These are phyloP conservation scores for Gambusia yucatana DNA, from an alignment of 2,797 vertebrate species.

Conservation along the genomic window DNA sequence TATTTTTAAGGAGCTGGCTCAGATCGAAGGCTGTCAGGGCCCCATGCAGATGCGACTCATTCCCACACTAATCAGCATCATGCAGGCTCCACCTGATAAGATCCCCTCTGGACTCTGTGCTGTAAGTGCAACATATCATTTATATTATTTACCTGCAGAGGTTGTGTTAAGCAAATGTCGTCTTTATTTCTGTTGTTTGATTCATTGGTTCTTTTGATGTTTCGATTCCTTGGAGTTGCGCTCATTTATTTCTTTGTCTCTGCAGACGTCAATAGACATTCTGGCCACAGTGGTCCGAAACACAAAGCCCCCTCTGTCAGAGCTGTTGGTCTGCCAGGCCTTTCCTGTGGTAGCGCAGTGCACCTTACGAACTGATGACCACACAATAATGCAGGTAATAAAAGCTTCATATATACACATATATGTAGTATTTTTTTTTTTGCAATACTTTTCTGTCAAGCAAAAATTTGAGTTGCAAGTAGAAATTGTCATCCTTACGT, in stretches of 20 bases:
- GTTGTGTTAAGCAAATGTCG: not conserved
- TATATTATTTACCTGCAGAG: not conserved
- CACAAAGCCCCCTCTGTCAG: conserved; percentile 93
- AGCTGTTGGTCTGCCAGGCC: conserved; percentile 95
- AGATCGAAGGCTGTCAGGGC: conserved; percentile 95
- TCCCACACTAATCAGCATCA: conserved; percentile 97
- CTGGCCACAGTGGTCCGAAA: conserved; percentile 96
- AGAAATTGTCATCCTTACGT: too few relatives aligned
- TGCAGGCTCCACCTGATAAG: conserved; percentile 98
- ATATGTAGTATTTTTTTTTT: too few relatives aligned
- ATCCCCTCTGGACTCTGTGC: conserved; percentile 95
- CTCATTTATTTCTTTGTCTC: not conserved
- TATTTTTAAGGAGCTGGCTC: conserved; percentile 97
- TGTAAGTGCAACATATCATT: conserved; percentile 78
- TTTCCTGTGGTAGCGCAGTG: conserved; percentile 98
- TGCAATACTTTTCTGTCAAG: not conserved
- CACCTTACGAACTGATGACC: conserved; percentile 95
- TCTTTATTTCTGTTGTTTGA: not conserved
- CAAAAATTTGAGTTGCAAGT: too few relatives aligned
- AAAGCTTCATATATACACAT: not conserved
- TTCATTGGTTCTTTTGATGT: too few relatives aligned
- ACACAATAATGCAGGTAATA: conserved; percentile 95
- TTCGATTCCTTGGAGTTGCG: not conserved
- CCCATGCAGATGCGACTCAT: conserved; percentile 98
- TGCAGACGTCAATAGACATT: conserved; percentile 96